Evolutionary conservation across 2,797 vertebrate genomes (phyloP).

Genomic region (Eurystomus glaucurus): DNA sequence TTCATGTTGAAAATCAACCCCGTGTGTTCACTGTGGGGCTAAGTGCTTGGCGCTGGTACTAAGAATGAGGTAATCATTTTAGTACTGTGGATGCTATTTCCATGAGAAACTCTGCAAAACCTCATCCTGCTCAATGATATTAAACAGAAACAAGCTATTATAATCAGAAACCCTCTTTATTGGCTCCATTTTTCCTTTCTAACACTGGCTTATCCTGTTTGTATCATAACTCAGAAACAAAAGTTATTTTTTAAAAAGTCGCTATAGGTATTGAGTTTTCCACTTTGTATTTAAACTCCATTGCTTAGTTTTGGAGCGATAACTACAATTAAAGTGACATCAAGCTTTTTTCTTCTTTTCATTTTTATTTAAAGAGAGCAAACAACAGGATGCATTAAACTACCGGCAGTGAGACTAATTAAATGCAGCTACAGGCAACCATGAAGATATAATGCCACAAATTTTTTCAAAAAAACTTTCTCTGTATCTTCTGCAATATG

Average conservation of each 20-base stretch:
- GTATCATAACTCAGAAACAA: slow-evolving; percentile 49
- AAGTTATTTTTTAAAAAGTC: slow-evolving; percentile 50
- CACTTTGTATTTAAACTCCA: slow-evolving; percentile 20
- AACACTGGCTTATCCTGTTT: slow-evolving; percentile 68
- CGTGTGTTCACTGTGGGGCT: slow-evolving; percentile 75
- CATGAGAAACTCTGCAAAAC: slow-evolving; percentile 87
- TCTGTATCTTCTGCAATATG: background rate
- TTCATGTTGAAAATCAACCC: slow-evolving; percentile 85
- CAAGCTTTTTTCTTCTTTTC: background rate
- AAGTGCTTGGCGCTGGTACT: slow-evolving; percentile 85
- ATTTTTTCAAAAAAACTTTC: background rate
- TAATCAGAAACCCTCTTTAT: slow-evolving; percentile 76
- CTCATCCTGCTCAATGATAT: slow-evolving; percentile 78
- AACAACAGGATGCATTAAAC: background rate
- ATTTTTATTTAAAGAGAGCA: background rate
- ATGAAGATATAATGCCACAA: background rate
- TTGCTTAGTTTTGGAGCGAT: background rate
- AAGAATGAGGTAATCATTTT: slow-evolving; percentile 88
- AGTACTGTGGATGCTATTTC: slow-evolving; percentile 86
- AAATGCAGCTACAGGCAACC: background rate
- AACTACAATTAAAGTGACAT: background rate
- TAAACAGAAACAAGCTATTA: slow-evolving; percentile 84
- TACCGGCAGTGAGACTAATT: background rate
- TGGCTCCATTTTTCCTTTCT: slow-evolving; percentile 75
- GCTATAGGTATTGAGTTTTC: slow-evolving; percentile 25